A percentile compares a stretch with the other conserved stretches of the same genome.
Conservation (phyloP, 2,797 vertebrate species). For the Peromyscus melanophrys region DNA sequence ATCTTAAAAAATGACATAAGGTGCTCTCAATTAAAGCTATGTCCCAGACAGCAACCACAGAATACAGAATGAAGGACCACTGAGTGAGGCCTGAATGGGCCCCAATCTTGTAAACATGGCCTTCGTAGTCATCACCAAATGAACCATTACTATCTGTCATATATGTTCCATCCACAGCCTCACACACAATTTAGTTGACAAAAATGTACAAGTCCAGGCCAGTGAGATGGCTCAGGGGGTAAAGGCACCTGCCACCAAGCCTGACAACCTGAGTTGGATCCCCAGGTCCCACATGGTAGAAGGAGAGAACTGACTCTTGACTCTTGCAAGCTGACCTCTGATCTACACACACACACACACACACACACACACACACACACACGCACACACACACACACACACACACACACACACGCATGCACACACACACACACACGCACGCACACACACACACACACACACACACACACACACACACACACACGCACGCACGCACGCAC, state of each 20-base stretch:
- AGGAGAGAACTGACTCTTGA: background rate
- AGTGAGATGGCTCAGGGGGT: background rate
- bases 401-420: background rate
- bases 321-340: background rate
- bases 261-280: background rate
- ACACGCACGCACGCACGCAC: too few species aligned
- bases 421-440: too few species aligned
- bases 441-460: too few species aligned
- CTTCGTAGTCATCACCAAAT: background rate
- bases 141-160: background rate
- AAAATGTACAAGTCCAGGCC: background rate
- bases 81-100: background rate
- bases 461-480: too few species aligned
- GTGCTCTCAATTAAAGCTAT: background rate
- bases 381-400: background rate
- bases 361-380: too few species aligned
- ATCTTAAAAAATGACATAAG: background rate
- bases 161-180: background rate
- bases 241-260: background rate
- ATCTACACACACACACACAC: too few species aligned
- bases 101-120: background rate
- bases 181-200: background rate
- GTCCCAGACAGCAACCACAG: rapidly evolving
- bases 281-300: too few species aligned
- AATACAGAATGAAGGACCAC: background rate